Percentiles rank a stretch among this genome's conserved stretches.
Evolutionary conservation across 2,888 invertebrate genomes (phyloP).

Genomic region (Ochropacha duplaris): DNA sequence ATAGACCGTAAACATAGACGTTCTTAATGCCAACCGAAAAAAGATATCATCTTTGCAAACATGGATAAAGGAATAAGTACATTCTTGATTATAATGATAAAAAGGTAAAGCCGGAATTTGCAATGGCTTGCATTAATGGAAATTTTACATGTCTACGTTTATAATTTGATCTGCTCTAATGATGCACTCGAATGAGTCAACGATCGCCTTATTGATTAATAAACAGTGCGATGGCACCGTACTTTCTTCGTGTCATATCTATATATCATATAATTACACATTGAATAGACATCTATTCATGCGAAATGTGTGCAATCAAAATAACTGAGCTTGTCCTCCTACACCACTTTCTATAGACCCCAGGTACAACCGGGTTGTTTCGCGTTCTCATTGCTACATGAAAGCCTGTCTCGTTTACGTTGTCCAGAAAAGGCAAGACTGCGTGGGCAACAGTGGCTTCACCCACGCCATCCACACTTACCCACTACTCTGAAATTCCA

Average conservation of each 20-base stretch:
- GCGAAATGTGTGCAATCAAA: slow-evolving; percentile 38
- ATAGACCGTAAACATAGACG: slow-evolving; percentile 48
- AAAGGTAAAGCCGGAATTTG: background rate
- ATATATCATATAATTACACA: slow-evolving; percentile 21
- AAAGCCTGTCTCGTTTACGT: slow-evolving; percentile 49
- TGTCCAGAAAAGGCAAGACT: slow-evolving; percentile 52
- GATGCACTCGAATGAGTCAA: slow-evolving; percentile 1
- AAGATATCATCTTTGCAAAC: slow-evolving; percentile 23
- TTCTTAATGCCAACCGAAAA: slow-evolving; percentile 30
- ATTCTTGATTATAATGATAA: background rate
- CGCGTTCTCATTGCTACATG: slow-evolving; percentile 39
- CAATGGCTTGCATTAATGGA: background rate
- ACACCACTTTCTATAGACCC: slow-evolving; percentile 59
- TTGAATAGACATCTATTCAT: slow-evolving; percentile 12
- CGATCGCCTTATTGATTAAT: slow-evolving; percentile 15
- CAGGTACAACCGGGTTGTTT: slow-evolving; percentile 29
- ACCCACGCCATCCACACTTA: slow-evolving; percentile 36
- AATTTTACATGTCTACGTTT: background rate
- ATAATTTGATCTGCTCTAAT: background rate
- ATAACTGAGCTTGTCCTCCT: slow-evolving; percentile 54
- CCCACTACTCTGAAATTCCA: slow-evolving; percentile 32
- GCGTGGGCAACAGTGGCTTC: slow-evolving; percentile 40
- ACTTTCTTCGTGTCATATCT: slow-evolving; percentile 23
- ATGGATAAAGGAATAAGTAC: background rate
- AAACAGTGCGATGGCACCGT: slow-evolving; percentile 11